Evolutionary conservation across 2,888 invertebrate species (phyloP).

Genomic region (Leptopilina drosophilae): DNA sequence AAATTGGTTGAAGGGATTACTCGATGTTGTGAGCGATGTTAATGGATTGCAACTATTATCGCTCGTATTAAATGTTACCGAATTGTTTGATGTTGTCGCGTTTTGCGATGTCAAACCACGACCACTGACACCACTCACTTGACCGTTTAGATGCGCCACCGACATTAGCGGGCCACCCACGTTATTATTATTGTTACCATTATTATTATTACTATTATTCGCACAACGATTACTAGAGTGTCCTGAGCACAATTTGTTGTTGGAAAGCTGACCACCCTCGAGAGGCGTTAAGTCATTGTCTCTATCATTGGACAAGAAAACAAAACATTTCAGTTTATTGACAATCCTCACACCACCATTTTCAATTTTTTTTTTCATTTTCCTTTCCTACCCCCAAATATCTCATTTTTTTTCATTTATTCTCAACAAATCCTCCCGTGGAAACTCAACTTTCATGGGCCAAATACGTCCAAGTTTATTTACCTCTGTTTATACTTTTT

Average conservation of each 20-base stretch:
- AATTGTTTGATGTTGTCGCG: slow-evolving; percentile 64
- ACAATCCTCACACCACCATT: slow-evolving; percentile 35
- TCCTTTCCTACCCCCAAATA: too few relatives aligned
- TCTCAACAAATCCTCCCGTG: too few relatives aligned
- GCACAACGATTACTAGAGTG: slow-evolving; percentile 69
- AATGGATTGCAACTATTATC: slow-evolving; percentile 72
- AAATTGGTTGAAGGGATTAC: slow-evolving; percentile 70
- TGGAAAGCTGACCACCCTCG: slow-evolving; percentile 77
- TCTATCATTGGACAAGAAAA: slow-evolving; percentile 71
- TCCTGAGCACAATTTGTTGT: slow-evolving; percentile 74
- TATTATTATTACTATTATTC: slow-evolving; percentile 74
- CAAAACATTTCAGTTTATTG: slow-evolving; percentile 51
- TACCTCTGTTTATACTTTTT: too few relatives aligned
- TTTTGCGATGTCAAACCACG: slow-evolving; percentile 67
- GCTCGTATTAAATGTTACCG: slow-evolving; percentile 71
- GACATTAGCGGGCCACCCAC: slow-evolving; percentile 87
- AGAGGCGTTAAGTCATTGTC: slow-evolving; percentile 75
- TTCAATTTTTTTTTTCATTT: not conserved
- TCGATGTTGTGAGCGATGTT: slow-evolving; percentile 64
- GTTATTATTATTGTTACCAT: slow-evolving; percentile 76
- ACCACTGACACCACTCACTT: slow-evolving; percentile 71
- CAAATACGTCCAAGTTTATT: too few relatives aligned
- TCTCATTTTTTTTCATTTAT: too few relatives aligned
- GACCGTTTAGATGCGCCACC: slow-evolving; percentile 83
- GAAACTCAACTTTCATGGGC: too few relatives aligned